Base-by-base conservation (phyloP, 2,797 vertebrate genomes). In the Gymnoscopelus braueri region DNA sequence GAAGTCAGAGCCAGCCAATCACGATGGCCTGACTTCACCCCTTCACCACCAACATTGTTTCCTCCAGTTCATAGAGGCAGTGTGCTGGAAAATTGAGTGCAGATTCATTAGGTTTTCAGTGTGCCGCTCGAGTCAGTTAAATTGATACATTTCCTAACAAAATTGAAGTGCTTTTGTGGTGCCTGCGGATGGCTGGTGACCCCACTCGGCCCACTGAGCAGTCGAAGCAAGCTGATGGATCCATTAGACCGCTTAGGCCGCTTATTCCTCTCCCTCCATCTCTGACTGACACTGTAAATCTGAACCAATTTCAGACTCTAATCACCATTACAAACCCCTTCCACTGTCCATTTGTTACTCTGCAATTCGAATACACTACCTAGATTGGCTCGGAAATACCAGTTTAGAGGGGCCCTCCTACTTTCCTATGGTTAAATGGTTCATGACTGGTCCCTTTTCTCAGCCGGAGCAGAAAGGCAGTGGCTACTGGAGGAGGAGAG, bases 121-220 rank as follows among this genome's bases (percentile, higher is more conserved):
- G 97, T 95, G 94, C 96, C 95, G 97, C 97, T 97, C 95, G 96
- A 98, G 96, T 99, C 97, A 95, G 96, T 99, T 99, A 99, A 99
- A 99, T 99, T 98, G 98, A 99, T 99, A 99, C 97, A 99, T 99
- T 98, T 99, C 98, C 98, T 98, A 98, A 99, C 97, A 96, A 99
- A 99, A 99, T 98, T 98, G 98, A 99, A 99, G 98, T 98, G 97
- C 97, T 99, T 98, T 98, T 96, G 97, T 96, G 96, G 96, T 94
- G 96, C 95, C 96, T 95, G 95, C 94, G 96, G 97, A 98, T 97
- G 97, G 97, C 95, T 96, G 97, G 95, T 97, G 97, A 98, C 98
- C 97, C 96, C 96, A 94, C 94, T 96, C 96, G 95, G 97, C 98
- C 97, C 96, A 95, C 95, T 97, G 97, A 97, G 96, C 97, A 97